Conservation (phyloP, 2,888 invertebrate genomes). For the Pseudoips prasinana region DNA sequence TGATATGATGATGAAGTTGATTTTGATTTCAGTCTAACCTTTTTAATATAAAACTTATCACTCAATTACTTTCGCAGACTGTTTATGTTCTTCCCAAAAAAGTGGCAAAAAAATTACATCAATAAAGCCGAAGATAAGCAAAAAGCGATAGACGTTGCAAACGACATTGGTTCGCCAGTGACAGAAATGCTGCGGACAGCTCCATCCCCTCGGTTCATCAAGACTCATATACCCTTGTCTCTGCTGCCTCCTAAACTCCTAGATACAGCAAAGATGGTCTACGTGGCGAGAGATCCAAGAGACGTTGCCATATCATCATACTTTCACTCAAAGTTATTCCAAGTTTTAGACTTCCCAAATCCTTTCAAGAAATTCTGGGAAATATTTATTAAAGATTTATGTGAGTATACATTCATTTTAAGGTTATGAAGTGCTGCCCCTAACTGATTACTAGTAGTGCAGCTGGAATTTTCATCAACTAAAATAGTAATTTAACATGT, state of each 20-base stretch:
- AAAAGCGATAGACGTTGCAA: too few species aligned
- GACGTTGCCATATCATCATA: conserved; percentile 90
- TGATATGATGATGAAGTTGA: too few species aligned
- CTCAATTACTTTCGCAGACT: too few species aligned
- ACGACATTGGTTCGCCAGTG: conserved; percentile 3
- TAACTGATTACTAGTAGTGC: too few species aligned
- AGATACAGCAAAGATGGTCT: conserved; percentile 82
- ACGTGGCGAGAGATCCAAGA: conserved; percentile 89
- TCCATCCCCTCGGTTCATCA: conserved; percentile 34
- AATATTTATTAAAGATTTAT: conserved; percentile 81
- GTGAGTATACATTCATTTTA: conserved; percentile 58
- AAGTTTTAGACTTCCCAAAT: not conserved
- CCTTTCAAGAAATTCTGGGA: conserved; percentile 83
- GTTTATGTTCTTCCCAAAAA: not conserved
- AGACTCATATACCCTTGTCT: conserved; percentile 86
- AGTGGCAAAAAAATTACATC: too few species aligned
- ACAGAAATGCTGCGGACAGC: conserved; percentile 8
- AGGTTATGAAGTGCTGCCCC: too few species aligned
- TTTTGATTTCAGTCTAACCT: too few species aligned
- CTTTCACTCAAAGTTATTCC: conserved; percentile 5
- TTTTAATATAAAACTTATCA: too few species aligned
- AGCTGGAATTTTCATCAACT: too few species aligned
- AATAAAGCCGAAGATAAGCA: too few species aligned
- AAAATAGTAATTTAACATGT: too few species aligned
- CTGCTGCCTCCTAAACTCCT: conserved; percentile 83